A percentile compares a stretch with the other conserved stretches of the same genome.
These are phyloP conservation scores for Agonopterix subpropinquella DNA, from an alignment of 2,888 invertebrate species.

Conservation along the genomic window DNA sequence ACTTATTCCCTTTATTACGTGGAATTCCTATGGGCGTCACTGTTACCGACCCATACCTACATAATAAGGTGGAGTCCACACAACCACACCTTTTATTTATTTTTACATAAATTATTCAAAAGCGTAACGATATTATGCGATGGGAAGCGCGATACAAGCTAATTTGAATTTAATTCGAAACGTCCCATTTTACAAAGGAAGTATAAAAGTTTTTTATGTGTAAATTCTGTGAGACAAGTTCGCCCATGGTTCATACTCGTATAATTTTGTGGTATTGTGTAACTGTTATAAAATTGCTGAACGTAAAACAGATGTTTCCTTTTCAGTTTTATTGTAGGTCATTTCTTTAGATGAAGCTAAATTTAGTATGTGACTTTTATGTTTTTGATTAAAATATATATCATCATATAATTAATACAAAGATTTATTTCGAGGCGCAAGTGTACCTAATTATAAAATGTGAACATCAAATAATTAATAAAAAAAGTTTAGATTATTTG, in stretches of 20 bases:
- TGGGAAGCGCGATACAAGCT: slow-evolving; percentile 48
- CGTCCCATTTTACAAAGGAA: slow-evolving; percentile 45
- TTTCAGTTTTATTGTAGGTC: slow-evolving; percentile 6
- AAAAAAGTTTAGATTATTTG: no score
- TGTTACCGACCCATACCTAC: slow-evolving; percentile 22
- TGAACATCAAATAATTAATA: no score
- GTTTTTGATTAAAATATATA: no score
- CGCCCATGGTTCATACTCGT: slow-evolving; percentile 13
- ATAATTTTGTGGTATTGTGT: slow-evolving; percentile 37
- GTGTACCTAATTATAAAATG: no score
- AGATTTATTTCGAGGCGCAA: no score
- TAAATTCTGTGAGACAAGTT: slow-evolving; percentile 33
- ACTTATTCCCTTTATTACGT: neutral
- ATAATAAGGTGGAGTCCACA: slow-evolving; percentile 47
- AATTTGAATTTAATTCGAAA: slow-evolving; percentile 62
- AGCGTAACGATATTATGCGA: slow-evolving; percentile 54
- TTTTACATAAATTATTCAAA: slow-evolving; percentile 59
- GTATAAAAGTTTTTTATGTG: slow-evolving; percentile 42
- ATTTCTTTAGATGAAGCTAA: no score
- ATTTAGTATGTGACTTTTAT: no score
- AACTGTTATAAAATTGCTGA: slow-evolving; percentile 28
- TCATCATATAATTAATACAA: no score
- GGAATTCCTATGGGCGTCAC: slow-evolving; percentile 36
- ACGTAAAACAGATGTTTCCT: slow-evolving; percentile 50
- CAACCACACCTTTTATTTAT: slow-evolving; percentile 62